These are phyloP conservation scores for Atta colombica DNA, from an alignment of 1,140 invertebrate species.

Conservation along the genomic window DNA sequence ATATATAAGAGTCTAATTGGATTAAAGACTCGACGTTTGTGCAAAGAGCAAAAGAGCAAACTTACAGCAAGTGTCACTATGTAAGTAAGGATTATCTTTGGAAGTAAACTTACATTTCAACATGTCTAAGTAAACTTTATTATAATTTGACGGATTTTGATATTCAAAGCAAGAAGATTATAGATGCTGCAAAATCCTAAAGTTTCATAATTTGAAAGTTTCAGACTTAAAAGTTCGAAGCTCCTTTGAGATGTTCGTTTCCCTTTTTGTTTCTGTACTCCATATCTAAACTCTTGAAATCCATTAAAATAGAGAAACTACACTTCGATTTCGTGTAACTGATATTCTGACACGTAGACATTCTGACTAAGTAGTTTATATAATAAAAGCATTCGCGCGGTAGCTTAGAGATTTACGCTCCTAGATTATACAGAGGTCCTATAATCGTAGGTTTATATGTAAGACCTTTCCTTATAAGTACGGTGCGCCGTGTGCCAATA, in stretches of 20 bases:
- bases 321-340: background rate
- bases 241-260: slow-evolving; percentile 14
- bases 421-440: slow-evolving; percentile 35
- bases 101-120: slow-evolving; percentile 6
- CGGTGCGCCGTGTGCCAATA: slow-evolving; percentile 10
- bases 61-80: background rate
- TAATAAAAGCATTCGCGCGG: slow-evolving; percentile 9
- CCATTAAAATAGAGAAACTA: background rate
- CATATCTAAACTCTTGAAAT: background rate
- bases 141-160: slow-evolving; percentile 31
- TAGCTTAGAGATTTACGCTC: slow-evolving; percentile 17
- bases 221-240: slow-evolving; percentile 11
- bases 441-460: slow-evolving; percentile 29
- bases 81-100: slow-evolving; percentile 1
- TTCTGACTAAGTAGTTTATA: background rate
- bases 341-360: background rate
- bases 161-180: slow-evolving; percentile 51
- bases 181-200: slow-evolving; percentile 36
- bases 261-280: slow-evolving; percentile 13
- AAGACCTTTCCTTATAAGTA: slow-evolving; percentile 36
- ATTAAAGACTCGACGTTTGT: slow-evolving; percentile 5
- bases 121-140: slow-evolving; percentile 33
- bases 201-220: slow-evolving; percentile 47
- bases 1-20: background rate
- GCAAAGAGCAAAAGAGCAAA: background rate